Evolutionary conservation across 2,797 vertebrate species (phyloP), one percentile per base, ranked within the genome.

Genomic region (Mareca penelope): DNA sequence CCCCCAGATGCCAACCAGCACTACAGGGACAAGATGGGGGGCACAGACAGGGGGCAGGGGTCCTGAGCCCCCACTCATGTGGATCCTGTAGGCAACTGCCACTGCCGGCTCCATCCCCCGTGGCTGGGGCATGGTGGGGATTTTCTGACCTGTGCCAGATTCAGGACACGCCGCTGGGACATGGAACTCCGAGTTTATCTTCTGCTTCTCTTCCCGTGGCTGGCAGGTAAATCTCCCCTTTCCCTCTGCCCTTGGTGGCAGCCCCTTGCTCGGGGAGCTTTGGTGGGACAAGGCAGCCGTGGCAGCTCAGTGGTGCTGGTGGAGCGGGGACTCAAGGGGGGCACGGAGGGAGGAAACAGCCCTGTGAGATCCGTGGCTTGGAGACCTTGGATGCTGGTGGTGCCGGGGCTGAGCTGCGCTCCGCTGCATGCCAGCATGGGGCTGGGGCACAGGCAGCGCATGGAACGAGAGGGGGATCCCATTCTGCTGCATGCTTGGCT

Each of bases 181-280:
- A 97, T 97, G 97, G 91, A 70, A 96, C 53, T 97, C 88, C 92
- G 37, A 24, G 3, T 96, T 63, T 96, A 80, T 76, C 90, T 97
- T 81, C 94, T 96, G 44, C 90, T 96, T 85, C 78, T 97, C 59
- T 61, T 96, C 44, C 79, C 84, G 37, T 7, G 13, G 44, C 33
- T 95, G 44, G 28, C 97, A 97, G 97, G 97, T 97, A 97, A 96
- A 75, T 69, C 3, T 0, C 3, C 11, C 21, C 22, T 90, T 94
- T 84, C 52, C 4, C 2, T 79, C 23, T 76, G 57, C 26, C 33
- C 37, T 15, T 10, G 28, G 28, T 44, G 35, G 68, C 35, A 70
- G 68, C 15, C 39, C 40, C 11, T 33, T 39, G 29, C 39, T 8
- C 12, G 15, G 33, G 29, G 71, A 71, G 17, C 17, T 7, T 91